Conservation (phyloP, 2,888 invertebrate genomes). For the Sphinx pinastri region DNA sequence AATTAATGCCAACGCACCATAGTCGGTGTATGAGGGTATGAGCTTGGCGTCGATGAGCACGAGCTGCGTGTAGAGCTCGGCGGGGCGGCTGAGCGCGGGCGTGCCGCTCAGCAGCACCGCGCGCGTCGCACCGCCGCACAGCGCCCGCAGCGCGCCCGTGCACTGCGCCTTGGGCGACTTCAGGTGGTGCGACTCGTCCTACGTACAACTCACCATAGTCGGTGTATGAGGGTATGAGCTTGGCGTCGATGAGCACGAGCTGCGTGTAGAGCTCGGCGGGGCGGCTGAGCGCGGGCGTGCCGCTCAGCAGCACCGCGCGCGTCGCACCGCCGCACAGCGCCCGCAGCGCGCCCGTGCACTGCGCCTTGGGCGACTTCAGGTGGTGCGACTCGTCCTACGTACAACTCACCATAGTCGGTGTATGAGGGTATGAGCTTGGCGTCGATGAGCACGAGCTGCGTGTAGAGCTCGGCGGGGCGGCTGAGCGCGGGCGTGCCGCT, state of each 20-base stretch:
- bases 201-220: slow-evolving; percentile 77
- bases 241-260: slow-evolving; percentile 88
- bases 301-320: slow-evolving; percentile 92
- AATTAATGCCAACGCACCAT: slow-evolving; percentile 68
- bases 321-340: slow-evolving; percentile 81
- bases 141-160: slow-evolving; percentile 82
- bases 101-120: slow-evolving; percentile 95
- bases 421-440: slow-evolving; percentile 86
- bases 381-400: slow-evolving; percentile 82
- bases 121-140: slow-evolving; percentile 85
- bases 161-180: slow-evolving; percentile 47
- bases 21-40: slow-evolving; percentile 86
- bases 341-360: slow-evolving; percentile 84
- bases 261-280: slow-evolving; percentile 96
- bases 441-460: slow-evolving; percentile 91
- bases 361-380: background rate
- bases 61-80: slow-evolving; percentile 95
- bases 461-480: slow-evolving; percentile 94
- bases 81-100: slow-evolving; percentile 95
- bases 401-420: slow-evolving; percentile 81
- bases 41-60: slow-evolving; percentile 87
- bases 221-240: slow-evolving; percentile 86
- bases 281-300: slow-evolving; percentile 97
- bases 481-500: slow-evolving; percentile 98
- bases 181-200: slow-evolving; percentile 82